Evolutionary conservation across 2,888 invertebrate genomes (phyloP), one percentile per base, ranked within the genome.

Genomic region (Luffia ferchaultella): DNA sequence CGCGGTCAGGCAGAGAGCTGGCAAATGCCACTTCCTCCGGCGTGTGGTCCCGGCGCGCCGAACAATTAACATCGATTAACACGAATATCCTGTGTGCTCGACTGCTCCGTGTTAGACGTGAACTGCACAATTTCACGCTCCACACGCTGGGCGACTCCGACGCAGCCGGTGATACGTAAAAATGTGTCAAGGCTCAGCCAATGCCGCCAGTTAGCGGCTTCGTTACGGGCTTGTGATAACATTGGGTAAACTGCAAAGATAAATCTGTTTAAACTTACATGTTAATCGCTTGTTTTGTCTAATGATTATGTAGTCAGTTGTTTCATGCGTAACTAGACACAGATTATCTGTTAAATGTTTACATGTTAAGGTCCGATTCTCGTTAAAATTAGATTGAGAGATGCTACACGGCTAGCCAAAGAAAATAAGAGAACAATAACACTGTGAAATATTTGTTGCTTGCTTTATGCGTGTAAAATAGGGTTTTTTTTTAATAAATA

Each of bases 31-130:
- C 68, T 70, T 75, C 76, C 73, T 66, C 65, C 52, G 69, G 69
- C 69, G 76, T 75, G 75, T 61, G 58, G 60, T 62, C 62, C 65
- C 64, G 66, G 62, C 67, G 62, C 71, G 69, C 70, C 63, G 58
- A 67, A 68, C 77, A 78, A 82, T 82, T 82, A 82, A 71, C 78
- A 67, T 61, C 76, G 82, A 80, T 83, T 83, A 82, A 74, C 78
- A 74, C 71, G 68, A 77, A 78, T 79, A 73, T 83, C 83, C 82
- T 77, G 82, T 75, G 73, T 63, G 65, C 67, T n/a, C 5, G 30
- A 30, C 5, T 30, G 30, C 30, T 3, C 12, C n/a, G n/a, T n/a
- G n/a, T 30, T 12, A 7, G 30, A 30, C 30, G 30, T n/a, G n/a
- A 30, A 12, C 30, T 30, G 30, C 30, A 30, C 30, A 30, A 30